Evolutionary conservation across 2,888 invertebrate species (phyloP), one percentile per base, ranked within the genome.

Genomic region (Auanema sp.): DNA sequence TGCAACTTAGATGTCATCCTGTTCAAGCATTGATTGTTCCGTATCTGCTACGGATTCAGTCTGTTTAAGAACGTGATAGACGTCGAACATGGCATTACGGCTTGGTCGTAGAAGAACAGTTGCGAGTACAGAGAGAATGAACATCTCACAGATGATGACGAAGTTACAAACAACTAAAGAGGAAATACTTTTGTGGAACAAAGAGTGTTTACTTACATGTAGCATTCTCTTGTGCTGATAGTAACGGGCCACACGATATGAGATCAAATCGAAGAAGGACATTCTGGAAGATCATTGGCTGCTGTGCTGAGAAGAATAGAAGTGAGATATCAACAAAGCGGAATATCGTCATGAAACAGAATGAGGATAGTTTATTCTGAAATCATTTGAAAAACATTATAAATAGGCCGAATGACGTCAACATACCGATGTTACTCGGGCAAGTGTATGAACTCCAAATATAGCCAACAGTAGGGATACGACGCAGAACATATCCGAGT

Each of bases 141-240:
- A 71, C 72, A 81, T 76, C 65, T 81, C 79, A 60, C 75, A 74
- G 58, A 81, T 77, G 65, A 82, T 76, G 10, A 80, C 72, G 66
- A 81, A 81, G 64, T 81, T 82, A 64, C 81, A 81, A 10, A 82
- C 79, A 59, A 81, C 81, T 81, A 68, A 69, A 81, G 72, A 18
- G 8, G 33, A n/a, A n/a, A n/a, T n/a, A n/a, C n/a, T n/a, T n/a
- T n/a, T n/a, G n/a, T n/a, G n/a, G n/a, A n/a, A n/a, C n/a, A n/a
- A n/a, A n/a, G n/a, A n/a, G n/a, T n/a, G n/a, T n/a, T n/a, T n/a
- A 65, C 81, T 77, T 54, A 81, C 81, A 81, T 47, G 77, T 71
- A 12, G 79, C 81, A 66, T 79, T 77, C 61, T 79, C 79, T 56
- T 75, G 75, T 10, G 81, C 77, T 12, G 72, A 72, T 42, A 81